phyloP scores from a whole-genome alignment of 2,888 invertebrate species.

The Temnothorax rugatulus region DNA sequence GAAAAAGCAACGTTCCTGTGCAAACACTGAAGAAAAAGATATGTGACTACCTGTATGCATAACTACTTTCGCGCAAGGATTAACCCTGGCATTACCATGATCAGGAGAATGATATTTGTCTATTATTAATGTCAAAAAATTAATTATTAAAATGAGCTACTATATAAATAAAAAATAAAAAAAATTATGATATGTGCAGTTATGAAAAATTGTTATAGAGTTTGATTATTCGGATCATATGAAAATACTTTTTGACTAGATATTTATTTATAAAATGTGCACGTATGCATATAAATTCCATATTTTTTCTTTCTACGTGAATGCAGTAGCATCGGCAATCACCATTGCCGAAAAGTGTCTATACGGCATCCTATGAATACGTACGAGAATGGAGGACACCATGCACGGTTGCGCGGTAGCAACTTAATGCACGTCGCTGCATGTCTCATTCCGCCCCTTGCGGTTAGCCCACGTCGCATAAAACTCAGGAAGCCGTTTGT shows the following conservation, averaged over 20 bases:
- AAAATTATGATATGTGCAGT: background rate
- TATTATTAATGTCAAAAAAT: background rate
- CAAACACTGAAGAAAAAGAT: background rate
- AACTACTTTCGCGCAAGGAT: background rate
- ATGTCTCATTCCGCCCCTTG: slow-evolving; percentile 62
- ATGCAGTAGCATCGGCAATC: background rate
- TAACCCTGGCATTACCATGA: background rate
- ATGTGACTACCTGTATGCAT: background rate
- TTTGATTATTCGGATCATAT: background rate
- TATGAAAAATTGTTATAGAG: background rate
- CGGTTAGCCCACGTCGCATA: slow-evolving; percentile 66
- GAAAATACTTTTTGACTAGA: background rate
- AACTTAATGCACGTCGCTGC: slow-evolving; percentile 51
- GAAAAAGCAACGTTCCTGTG: slow-evolving; percentile 23
- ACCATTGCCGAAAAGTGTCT: slow-evolving; percentile 52
- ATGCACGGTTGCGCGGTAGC: slow-evolving; percentile 51
- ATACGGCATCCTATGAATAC: slow-evolving; percentile 62
- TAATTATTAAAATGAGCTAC: background rate
- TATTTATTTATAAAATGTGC: background rate
- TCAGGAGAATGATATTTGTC: background rate
- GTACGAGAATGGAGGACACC: slow-evolving; percentile 34
- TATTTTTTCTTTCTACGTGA: slow-evolving; percentile 5
- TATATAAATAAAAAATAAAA: background rate
- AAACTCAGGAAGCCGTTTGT: slow-evolving; percentile 78
- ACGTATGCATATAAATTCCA: background rate